These are phyloP conservation scores for Pholis gunnellus DNA, from an alignment of 2,113 vertebrate genomes.

Conservation along the genomic window DNA sequence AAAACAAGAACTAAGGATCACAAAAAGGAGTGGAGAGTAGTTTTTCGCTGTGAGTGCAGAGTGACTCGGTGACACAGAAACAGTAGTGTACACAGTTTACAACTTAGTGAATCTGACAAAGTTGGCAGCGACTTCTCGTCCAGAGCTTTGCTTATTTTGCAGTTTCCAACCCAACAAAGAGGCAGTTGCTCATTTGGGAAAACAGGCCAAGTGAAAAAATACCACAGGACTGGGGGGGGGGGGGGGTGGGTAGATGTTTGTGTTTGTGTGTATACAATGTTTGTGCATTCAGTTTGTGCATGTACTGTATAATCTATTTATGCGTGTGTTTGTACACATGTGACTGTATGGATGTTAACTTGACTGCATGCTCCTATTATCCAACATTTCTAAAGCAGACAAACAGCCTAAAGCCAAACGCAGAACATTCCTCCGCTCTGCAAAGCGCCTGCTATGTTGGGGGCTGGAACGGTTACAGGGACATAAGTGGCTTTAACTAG, in stretches of 20 bases:
- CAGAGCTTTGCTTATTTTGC: conserved; percentile 62
- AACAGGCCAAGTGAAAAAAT: conserved; percentile 44
- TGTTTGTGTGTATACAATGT: conserved; percentile 16
- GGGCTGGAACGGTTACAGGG: conserved; percentile 36
- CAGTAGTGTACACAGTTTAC: conserved; percentile 41
- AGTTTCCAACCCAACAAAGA: conserved; percentile 67
- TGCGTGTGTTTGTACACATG: conserved; percentile 19
- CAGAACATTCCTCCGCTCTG: conserved; percentile 63
- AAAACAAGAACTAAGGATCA: conserved; percentile 53
- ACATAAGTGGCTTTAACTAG: conserved; percentile 50
- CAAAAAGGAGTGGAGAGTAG: not conserved
- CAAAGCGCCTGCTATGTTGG: conserved; percentile 43
- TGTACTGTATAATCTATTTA: conserved; percentile 10
- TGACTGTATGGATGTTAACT: conserved; percentile 23
- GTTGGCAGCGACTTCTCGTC: conserved; percentile 41
- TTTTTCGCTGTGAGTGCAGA: conserved; percentile 3
- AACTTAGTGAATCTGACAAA: conserved; percentile 35
- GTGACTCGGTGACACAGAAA: conserved; percentile 41
- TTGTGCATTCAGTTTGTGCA: conserved; percentile 19
- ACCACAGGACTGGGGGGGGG: not conserved
- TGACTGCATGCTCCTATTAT: conserved; percentile 41
- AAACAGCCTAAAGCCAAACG: conserved; percentile 58
- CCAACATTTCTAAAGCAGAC: conserved; percentile 49
- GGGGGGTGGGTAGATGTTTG: conserved; percentile 28
- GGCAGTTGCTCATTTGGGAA: conserved; percentile 49